phyloP scores from a whole-genome alignment of 1,140 invertebrate genomes.

The Polypedilum pembai region DNA sequence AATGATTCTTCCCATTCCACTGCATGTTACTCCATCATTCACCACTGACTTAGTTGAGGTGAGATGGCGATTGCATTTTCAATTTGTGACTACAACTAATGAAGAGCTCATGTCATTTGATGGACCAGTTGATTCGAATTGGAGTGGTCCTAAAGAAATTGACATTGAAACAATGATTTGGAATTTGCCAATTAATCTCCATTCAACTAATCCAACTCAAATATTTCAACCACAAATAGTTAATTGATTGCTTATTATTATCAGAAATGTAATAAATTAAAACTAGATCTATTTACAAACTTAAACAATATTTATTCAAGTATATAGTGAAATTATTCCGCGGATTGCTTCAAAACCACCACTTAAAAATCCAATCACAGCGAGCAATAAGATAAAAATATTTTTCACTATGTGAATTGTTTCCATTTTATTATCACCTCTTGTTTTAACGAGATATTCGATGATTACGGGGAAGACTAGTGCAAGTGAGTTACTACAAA shows the following conservation, averaged over 20 bases:
- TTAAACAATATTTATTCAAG: slow-evolving; percentile 33
- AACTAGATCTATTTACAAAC: slow-evolving; percentile 46
- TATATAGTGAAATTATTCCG: slow-evolving; percentile 45
- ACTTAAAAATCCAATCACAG: slow-evolving; percentile 59
- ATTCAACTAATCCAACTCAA: slow-evolving; percentile 79
- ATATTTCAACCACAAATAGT: slow-evolving; percentile 49
- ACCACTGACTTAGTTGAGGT: slow-evolving; percentile 59
- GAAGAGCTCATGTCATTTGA: slow-evolving; percentile 42
- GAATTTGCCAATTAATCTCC: slow-evolving; percentile 89
- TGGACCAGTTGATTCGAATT: slow-evolving; percentile 44
- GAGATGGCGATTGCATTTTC: slow-evolving; percentile 91
- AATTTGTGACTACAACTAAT: slow-evolving; percentile 80
- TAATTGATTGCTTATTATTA: slow-evolving; percentile 34
- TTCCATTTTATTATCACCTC: slow-evolving; percentile 43
- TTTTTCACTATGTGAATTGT: slow-evolving; percentile 51
- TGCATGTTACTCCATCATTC: slow-evolving; percentile 90
- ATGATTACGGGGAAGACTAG: slow-evolving; percentile 83
- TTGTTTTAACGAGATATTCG: slow-evolving; percentile 59
- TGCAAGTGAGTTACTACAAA: slow-evolving; percentile 78
- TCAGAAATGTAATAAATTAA: slow-evolving; percentile 32
- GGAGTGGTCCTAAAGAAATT: slow-evolving; percentile 75
- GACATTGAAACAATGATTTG: slow-evolving; percentile 97
- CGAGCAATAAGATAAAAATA: slow-evolving; percentile 56
- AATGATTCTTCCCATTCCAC: slow-evolving; percentile 83
- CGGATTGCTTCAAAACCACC: slow-evolving; percentile 67